A percentile compares a stretch with the other conserved stretches of the same genome.
These are phyloP conservation scores for Anodontia alba DNA, from an alignment of 2,888 invertebrate species.

Conservation along the genomic window DNA sequence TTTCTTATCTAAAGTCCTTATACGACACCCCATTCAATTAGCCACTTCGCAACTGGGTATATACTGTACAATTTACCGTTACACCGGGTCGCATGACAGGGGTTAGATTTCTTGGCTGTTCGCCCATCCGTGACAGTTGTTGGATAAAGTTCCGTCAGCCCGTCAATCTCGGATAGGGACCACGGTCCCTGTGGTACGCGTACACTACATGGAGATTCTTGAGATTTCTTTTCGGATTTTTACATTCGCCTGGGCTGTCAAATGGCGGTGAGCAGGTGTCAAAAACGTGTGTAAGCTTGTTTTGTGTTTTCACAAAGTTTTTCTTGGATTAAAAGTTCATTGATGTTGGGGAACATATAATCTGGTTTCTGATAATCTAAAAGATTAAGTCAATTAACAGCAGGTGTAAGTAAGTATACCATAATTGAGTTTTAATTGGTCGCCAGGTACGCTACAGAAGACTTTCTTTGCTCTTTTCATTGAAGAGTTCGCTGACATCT, in stretches of 20 bases:
- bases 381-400: background rate
- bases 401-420: background rate
- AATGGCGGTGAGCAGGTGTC: background rate
- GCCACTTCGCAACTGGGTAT: background rate
- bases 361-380: background rate
- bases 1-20: too few species aligned
- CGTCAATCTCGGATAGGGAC: background rate
- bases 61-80: background rate
- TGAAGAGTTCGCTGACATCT: constrained; percentile 39
- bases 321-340: too few species aligned
- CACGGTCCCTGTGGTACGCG: background rate
- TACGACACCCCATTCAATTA: too few species aligned
- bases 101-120: constrained; percentile 38
- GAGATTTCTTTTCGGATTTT: background rate
- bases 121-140: constrained; percentile 35
- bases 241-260: background rate
- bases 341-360: too few species aligned
- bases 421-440: constrained; percentile 28
- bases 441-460: constrained; percentile 48
- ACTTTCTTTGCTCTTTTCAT: constrained; percentile 31
- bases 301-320: background rate
- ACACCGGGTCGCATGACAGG: constrained; percentile 31
- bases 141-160: constrained; percentile 10
- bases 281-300: constrained; percentile 15
- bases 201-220: background rate